Percentiles rank a stretch among this genome's conserved stretches.
phyloP scores from a whole-genome alignment of 1,140 invertebrate genomes.

The Bombus sibiricus region DNA sequence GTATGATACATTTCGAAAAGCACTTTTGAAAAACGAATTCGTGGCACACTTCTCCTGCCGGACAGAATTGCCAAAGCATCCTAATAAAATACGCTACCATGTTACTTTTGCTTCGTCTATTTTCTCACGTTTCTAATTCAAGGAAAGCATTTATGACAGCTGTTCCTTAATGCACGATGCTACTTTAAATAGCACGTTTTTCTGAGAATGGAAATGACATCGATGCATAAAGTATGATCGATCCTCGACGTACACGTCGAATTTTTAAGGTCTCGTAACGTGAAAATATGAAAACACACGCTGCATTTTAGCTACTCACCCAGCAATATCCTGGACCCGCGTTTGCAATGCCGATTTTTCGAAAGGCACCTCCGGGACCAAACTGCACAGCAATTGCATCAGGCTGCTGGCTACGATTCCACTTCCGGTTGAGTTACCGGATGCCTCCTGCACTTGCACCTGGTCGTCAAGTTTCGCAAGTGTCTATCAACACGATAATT shows the following conservation, averaged over 20 bases:
- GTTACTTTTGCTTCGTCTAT: neutral
- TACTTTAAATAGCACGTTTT: conserved; percentile 2
- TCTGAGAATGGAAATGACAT: neutral
- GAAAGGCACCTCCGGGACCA: conserved; percentile 77
- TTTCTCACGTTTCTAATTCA: conserved; percentile 7
- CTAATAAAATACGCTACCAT: neutral
- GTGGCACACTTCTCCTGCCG: too few species aligned
- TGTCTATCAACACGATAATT: conserved; percentile 67
- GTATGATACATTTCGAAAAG: neutral
- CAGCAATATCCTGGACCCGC: conserved; percentile 79
- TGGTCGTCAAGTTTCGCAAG: conserved; percentile 77
- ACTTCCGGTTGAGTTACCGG: conserved; percentile 75
- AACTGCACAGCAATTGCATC: conserved; percentile 79
- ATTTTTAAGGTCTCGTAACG: conserved; percentile 44
- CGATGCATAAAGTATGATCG: conserved; percentile 20
- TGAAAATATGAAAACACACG: conserved; percentile 5
- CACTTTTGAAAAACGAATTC: conserved; percentile 4
- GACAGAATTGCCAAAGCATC: neutral
- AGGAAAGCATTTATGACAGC: conserved; percentile 3
- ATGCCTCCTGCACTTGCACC: conserved; percentile 74
- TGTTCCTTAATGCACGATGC: neutral
- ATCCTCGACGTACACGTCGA: conserved; percentile 19
- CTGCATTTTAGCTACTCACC: conserved; percentile 72
- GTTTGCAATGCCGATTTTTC: conserved; percentile 75
- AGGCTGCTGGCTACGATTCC: conserved; percentile 74